Percentiles rank a stretch among this genome's conserved stretches.
Conservation (phyloP, 2,797 vertebrate genomes). For the Bovichtus variegatus region DNA sequence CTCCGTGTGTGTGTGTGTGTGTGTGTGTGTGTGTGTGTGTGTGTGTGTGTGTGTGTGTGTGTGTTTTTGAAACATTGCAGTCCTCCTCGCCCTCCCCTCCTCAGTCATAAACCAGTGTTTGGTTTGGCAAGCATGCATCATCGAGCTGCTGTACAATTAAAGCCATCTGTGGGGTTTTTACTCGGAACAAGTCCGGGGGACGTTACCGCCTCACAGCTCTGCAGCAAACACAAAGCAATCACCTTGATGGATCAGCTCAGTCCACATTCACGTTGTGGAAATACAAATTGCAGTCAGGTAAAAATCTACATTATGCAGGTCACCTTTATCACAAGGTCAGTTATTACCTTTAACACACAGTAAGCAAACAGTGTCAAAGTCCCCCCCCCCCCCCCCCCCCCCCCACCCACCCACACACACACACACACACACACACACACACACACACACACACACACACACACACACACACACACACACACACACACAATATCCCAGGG, state of each 20-base stretch:
- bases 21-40: conserved; percentile 34
- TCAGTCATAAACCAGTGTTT: conserved; percentile 75
- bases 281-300: neutral
- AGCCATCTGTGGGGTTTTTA: conserved; percentile 73
- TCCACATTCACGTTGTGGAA: neutral
- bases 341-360: conserved; percentile 29
- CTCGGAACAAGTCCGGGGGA: conserved; percentile 33
- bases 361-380: conserved; percentile 39
- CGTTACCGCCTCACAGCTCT: conserved; percentile 17
- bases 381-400: too few species aligned
- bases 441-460: too few species aligned
- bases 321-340: conserved; percentile 26
- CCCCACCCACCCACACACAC: too few species aligned
- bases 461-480: too few species aligned
- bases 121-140: conserved; percentile 66
- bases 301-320: neutral
- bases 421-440: too few species aligned
- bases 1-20: conserved; percentile 24
- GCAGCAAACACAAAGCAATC: conserved; percentile 29
- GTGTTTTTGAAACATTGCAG: conserved; percentile 61
- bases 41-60: conserved; percentile 52
- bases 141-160: conserved; percentile 65
- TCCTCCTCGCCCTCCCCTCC: conserved; percentile 36
- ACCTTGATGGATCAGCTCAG: conserved; percentile 11
- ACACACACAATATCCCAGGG: too few species aligned